Evolutionary conservation across 92 coral and sea anemone genomes (phyloP).

Genomic region (Epizoanthus stellaris): DNA sequence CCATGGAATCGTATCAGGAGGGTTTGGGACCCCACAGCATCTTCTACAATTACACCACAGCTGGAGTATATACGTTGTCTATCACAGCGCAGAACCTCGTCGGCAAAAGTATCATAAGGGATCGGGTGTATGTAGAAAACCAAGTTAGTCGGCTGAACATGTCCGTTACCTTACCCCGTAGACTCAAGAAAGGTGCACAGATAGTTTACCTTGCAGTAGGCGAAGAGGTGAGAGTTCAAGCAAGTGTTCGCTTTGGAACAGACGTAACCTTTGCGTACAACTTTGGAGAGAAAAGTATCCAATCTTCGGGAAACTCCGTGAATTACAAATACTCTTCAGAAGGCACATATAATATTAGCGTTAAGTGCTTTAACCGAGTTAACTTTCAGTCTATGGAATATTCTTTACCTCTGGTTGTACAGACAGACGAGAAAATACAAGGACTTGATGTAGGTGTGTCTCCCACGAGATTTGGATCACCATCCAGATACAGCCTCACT

Average conservation of each 20-base stretch:
- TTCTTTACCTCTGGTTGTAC: conserved; percentile 33
- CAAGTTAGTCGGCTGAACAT: conserved; percentile 37
- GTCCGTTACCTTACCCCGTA: conserved; percentile 25
- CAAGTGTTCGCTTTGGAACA: conserved; percentile 39
- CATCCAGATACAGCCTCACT: conserved; percentile 15
- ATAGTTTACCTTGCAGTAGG: conserved; percentile 44
- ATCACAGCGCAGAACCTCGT: conserved; percentile 50
- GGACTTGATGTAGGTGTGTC: conserved; percentile 36
- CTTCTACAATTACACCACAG: conserved; percentile 39
- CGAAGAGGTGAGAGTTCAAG: conserved; percentile 41
- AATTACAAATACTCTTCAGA: conserved; percentile 28
- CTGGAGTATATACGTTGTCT: conserved; percentile 22
- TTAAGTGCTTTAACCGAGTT: conserved; percentile 55
- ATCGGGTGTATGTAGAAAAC: conserved; percentile 21
- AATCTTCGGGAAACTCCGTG: not conserved
- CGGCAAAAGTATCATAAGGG: conserved; percentile 33
- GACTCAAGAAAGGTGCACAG: not conserved
- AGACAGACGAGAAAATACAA: conserved; percentile 40
- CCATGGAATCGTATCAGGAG: not conserved
- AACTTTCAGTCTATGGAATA: conserved; percentile 25
- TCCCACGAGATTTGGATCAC: conserved; percentile 19
- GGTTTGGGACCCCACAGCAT: conserved; percentile 35
- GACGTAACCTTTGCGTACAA: conserved; percentile 36
- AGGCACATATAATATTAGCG: conserved; percentile 34
- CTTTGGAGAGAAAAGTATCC: conserved; percentile 37